phyloP scores from a whole-genome alignment of 2,888 invertebrate species.

The Corbicula japonica region DNA sequence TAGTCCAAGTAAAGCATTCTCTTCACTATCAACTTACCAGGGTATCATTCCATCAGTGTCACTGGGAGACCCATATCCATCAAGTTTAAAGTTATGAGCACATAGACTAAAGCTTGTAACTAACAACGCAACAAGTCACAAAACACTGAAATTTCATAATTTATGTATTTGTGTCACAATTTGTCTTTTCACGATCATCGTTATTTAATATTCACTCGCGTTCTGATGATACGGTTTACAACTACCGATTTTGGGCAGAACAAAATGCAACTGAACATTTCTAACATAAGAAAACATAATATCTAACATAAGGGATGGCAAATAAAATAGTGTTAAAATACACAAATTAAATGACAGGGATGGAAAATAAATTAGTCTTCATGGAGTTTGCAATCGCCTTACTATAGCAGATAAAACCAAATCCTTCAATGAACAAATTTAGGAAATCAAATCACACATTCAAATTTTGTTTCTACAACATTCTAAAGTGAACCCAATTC shows the following conservation, averaged over 20 bases:
- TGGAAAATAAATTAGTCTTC: conserved; percentile 12
- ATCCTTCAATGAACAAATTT: conserved; percentile 10
- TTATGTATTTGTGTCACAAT: too few relatives aligned
- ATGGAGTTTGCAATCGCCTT: conserved; percentile 6
- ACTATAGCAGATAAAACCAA: conserved; percentile 18
- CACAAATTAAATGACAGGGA: conserved; percentile 5
- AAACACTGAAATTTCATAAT: too few relatives aligned
- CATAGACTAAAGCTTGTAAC: too few relatives aligned
- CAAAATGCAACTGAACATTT: not conserved
- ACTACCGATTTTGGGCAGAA: conserved; percentile 28
- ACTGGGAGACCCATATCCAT: too few relatives aligned
- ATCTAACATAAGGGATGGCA: conserved; percentile 4
- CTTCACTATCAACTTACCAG: too few relatives aligned
- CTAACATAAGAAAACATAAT: not conserved
- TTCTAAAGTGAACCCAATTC: conserved; percentile 44
- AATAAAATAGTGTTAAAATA: conserved; percentile 7
- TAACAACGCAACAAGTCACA: too few relatives aligned
- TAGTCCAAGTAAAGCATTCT: too few relatives aligned
- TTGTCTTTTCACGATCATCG: too few relatives aligned
- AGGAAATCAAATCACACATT: conserved; percentile 45
- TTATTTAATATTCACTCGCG: too few relatives aligned
- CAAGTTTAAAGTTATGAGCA: too few relatives aligned
- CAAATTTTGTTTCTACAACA: conserved; percentile 35
- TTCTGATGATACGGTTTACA: too few relatives aligned
- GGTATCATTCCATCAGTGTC: too few relatives aligned